Evolutionary conservation across 2,113 vertebrate species (phyloP).

Genomic region (Sminthopsis crassicaudata): DNA sequence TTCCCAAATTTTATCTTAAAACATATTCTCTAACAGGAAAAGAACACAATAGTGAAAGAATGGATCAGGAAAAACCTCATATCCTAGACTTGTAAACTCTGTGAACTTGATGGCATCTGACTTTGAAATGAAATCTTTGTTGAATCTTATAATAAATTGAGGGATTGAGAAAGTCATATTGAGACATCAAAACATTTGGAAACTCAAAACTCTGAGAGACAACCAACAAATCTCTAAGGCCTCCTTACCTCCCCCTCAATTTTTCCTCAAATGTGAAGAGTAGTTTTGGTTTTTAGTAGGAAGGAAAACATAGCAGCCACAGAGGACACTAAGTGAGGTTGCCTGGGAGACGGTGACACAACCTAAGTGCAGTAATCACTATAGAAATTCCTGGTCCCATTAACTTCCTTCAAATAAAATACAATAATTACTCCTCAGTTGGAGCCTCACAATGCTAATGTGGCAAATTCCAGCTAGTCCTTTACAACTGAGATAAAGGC

Average conservation of each 20-base stretch:
- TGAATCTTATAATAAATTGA: slow-evolving; percentile 23
- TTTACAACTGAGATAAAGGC: not conserved
- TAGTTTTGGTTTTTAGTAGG: not conserved
- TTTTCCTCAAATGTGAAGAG: not conserved
- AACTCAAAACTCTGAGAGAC: not conserved
- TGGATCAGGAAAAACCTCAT: not conserved
- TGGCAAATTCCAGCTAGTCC: not conserved
- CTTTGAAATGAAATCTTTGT: slow-evolving; percentile 34
- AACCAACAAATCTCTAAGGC: not conserved
- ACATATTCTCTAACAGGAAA: slow-evolving; percentile 18
- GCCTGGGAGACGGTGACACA: not conserved
- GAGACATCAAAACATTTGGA: not conserved
- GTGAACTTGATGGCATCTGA: slow-evolving; percentile 40
- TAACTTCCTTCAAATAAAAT: not conserved
- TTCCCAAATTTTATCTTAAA: slow-evolving; percentile 40
- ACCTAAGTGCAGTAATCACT: not conserved
- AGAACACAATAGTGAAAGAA: slow-evolving; percentile 20
- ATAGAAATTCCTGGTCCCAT: not conserved
- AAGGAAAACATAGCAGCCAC: not conserved
- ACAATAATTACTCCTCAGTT: not conserved
- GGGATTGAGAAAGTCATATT: not conserved
- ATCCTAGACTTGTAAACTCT: not conserved
- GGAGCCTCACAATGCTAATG: not conserved
- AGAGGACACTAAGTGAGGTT: not conserved
- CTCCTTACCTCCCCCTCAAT: not conserved